These are phyloP conservation scores for Bufo bufo DNA, from an alignment of 2,113 vertebrate genomes.

Conservation along the genomic window DNA sequence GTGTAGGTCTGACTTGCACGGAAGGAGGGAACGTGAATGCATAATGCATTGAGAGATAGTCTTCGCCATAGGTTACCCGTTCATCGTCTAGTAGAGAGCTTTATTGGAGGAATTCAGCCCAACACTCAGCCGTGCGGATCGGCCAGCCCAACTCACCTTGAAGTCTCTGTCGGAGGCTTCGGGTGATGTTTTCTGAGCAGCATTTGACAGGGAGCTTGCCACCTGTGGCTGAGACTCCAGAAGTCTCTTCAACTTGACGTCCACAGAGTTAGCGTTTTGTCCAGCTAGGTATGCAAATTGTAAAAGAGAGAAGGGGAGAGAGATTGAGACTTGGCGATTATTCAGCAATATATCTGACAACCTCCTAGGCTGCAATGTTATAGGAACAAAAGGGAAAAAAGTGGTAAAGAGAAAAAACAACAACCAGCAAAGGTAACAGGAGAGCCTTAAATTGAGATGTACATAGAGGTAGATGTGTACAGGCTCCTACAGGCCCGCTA, in stretches of 20 bases:
- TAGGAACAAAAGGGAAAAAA: slow-evolving; percentile 53
- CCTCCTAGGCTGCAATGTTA: slow-evolving; percentile 58
- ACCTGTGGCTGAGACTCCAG: slow-evolving; percentile 84
- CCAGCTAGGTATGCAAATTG: slow-evolving; percentile 78
- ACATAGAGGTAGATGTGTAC: slow-evolving; percentile 43
- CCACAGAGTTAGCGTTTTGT: slow-evolving; percentile 86
- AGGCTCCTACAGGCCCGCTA: slow-evolving; percentile 55
- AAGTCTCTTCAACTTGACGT: slow-evolving; percentile 90
- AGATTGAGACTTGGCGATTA: slow-evolving; percentile 58
- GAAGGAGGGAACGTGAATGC: not conserved
- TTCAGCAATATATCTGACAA: slow-evolving; percentile 65
- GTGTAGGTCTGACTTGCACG: not conserved
- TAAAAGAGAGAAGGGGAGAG: slow-evolving; percentile 65
- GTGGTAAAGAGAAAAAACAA: slow-evolving; percentile 47
- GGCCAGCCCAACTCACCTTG: slow-evolving; percentile 72
- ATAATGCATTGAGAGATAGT: not conserved
- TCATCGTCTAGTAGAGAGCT: not conserved
- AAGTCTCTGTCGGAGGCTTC: slow-evolving; percentile 73
- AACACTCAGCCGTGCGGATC: not conserved
- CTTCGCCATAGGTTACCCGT: not conserved
- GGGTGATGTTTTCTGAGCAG: slow-evolving; percentile 70
- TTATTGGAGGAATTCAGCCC: not conserved
- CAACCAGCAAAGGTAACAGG: slow-evolving; percentile 29
- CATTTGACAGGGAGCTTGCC: slow-evolving; percentile 73
- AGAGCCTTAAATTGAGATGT: slow-evolving; percentile 32